Base-by-base conservation (phyloP, 2,113 vertebrate species). In the Sminthopsis crassicaudata region DNA sequence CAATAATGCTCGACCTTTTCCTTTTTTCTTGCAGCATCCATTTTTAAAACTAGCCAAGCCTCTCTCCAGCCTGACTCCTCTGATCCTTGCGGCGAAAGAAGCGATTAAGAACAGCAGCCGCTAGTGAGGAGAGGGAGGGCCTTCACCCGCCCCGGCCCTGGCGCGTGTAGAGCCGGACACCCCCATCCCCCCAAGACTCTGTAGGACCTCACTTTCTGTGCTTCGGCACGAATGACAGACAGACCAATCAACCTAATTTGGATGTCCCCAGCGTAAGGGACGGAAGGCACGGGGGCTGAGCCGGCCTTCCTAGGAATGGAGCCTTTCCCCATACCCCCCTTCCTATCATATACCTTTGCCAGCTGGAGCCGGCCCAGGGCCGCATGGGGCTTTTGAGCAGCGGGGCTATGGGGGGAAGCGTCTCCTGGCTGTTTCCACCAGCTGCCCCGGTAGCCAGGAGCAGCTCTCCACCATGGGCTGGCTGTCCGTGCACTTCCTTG, bases 31-130 rank as follows among this genome's bases (percentile, higher is more conserved):
- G 46, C 98, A 99, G 99, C 99, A 99, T 99, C 99, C 99, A 46
- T 99, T 99, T 99, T 99, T 99, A 99, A 99, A 99, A 98, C 97
- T 99, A 99, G 99, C 99, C 97, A 99, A 99, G 99, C 99, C 99
- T 24, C 99, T 99, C 84, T 99, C 99, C 97, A 99, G 99, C 98
- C 99, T 99, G 99, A 99, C 99, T 97, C 99, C 99, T 96, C 99
- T 99, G 99, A 99, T 99, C 99, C 99, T 99, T 96, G 99, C 99
- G 95, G 99, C 99, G 26, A 99, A 99, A 98, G 99, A 99, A 99
- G 99, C 99, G 53, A 99, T 99, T 98, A 99, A 99, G 98, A 99
- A 99, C 98, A 99, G 99, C 99, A 99, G 99, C 98, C 99, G 99
- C 98, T 99, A 99, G 98, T 53, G 9, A 95, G 96, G 90, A 95